Evolutionary conservation across 2,888 invertebrate genomes (phyloP).

Genomic region (Mechanitis messenoides): DNA sequence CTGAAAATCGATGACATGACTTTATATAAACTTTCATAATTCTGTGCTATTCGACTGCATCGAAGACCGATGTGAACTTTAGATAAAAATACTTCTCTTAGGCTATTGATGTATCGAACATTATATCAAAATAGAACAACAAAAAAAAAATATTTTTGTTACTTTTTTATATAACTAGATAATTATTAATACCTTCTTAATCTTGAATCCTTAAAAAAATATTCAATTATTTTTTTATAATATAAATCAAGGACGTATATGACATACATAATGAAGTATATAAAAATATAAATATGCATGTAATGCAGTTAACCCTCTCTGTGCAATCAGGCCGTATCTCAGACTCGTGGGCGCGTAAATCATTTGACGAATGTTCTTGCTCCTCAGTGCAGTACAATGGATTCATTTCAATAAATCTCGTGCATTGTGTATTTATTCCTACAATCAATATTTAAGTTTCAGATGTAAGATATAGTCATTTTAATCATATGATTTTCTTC

Average conservation of each 20-base stretch:
- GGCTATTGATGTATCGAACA: not conserved
- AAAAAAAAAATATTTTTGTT: too few species aligned
- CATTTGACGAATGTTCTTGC: slow-evolving; percentile 28
- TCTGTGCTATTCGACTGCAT: not conserved
- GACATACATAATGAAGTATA: not conserved
- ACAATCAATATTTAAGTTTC: not conserved
- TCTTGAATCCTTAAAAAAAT: too few species aligned
- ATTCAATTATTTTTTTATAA: not conserved
- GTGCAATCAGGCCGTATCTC: slow-evolving; percentile 26
- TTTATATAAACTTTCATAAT: slow-evolving; percentile 31
- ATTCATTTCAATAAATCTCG: slow-evolving; percentile 15
- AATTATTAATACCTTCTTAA: too few species aligned
- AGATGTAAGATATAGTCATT: too few species aligned
- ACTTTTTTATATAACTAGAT: too few species aligned
- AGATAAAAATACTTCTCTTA: slow-evolving; percentile 12
- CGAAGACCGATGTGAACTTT: slow-evolving; percentile 3
- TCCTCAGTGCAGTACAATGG: slow-evolving; percentile 25
- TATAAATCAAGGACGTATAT: not conserved
- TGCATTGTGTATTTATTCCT: slow-evolving; percentile 9
- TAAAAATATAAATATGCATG: slow-evolving; percentile 7
- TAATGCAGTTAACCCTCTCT: slow-evolving; percentile 16
- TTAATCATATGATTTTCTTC: too few species aligned
- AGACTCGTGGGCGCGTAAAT: slow-evolving; percentile 29
- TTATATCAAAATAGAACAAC: too few species aligned
- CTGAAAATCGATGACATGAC: slow-evolving; percentile 39